phyloP scores from a whole-genome alignment of 2,888 invertebrate species.

The Coleophora deauratella region DNA sequence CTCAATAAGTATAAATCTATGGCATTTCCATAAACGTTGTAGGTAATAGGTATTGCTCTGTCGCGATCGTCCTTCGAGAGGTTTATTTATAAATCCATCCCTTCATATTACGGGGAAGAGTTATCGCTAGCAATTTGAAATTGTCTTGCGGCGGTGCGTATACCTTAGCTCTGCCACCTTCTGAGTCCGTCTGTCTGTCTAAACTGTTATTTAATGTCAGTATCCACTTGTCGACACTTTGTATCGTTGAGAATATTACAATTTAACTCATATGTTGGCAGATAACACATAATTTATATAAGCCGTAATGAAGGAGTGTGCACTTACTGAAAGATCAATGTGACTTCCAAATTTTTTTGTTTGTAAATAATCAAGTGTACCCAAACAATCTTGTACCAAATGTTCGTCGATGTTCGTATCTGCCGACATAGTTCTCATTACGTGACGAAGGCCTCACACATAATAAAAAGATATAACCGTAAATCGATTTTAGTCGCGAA shows the following conservation, averaged over 20 bases:
- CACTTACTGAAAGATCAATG: too few relatives aligned
- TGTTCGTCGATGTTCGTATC: too few relatives aligned
- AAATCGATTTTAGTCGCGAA: constrained; percentile 23
- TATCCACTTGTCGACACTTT: constrained; percentile 32
- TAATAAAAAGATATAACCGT: constrained; percentile 20
- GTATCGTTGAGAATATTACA: constrained; percentile 25
- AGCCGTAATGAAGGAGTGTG: too few relatives aligned
- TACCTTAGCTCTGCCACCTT: constrained; percentile 17
- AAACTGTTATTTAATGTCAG: constrained; percentile 27
- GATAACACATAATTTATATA: too few relatives aligned
- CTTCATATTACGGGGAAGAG: constrained; percentile 31
- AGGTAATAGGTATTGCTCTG: constrained; percentile 21
- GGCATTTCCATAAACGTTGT: constrained; percentile 32
- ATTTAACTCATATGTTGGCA: constrained; percentile 7
- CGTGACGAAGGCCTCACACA: constrained; percentile 7
- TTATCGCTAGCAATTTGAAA: constrained; percentile 36
- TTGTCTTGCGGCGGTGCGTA: constrained; percentile 32
- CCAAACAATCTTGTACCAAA: too few relatives aligned
- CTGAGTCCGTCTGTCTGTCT: constrained; percentile 16
- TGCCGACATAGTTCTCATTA: neutral
- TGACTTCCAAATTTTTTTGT: too few relatives aligned
- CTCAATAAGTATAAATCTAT: constrained; percentile 38
- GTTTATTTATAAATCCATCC: constrained; percentile 36
- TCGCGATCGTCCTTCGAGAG: constrained; percentile 17
- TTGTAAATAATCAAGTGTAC: too few relatives aligned